Conservation (phyloP, 2,888 invertebrate species). For the Elegia similella region DNA sequence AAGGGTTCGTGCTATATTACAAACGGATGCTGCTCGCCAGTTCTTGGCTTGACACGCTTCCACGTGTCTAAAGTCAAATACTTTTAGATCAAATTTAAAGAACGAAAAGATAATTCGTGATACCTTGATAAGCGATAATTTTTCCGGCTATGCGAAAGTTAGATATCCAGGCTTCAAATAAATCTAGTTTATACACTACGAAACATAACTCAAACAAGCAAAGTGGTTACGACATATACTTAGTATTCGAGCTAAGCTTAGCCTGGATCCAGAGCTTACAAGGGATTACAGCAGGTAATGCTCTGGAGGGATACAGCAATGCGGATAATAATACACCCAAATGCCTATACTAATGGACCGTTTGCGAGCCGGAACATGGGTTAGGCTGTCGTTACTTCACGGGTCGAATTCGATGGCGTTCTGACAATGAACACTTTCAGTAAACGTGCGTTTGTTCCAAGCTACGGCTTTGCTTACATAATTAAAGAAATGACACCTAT, state of each 20-base stretch:
- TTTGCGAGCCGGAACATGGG: not conserved
- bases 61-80: too few relatives aligned
- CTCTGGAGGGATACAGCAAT: conserved; percentile 21
- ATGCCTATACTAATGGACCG: conserved; percentile 21
- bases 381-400: not conserved
- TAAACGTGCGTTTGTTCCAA: not conserved
- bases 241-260: conserved; percentile 45
- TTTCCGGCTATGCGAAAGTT: too few relatives aligned
- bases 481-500: too few relatives aligned
- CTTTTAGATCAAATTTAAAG: too few relatives aligned
- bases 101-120: too few relatives aligned
- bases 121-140: too few relatives aligned
- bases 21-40: too few relatives aligned
- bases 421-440: not conserved
- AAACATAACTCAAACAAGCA: conserved; percentile 18
- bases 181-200: not conserved
- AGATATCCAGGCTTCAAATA: too few relatives aligned
- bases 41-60: too few relatives aligned
- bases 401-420: not conserved
- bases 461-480: not conserved
- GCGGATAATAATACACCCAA: conserved; percentile 24
- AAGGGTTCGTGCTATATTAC: too few relatives aligned
- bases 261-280: conserved; percentile 40
- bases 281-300: conserved; percentile 36
- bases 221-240: conserved; percentile 36